Evolutionary conservation across 2,797 vertebrate species (phyloP).

Genomic region (Alcedo atthis): DNA sequence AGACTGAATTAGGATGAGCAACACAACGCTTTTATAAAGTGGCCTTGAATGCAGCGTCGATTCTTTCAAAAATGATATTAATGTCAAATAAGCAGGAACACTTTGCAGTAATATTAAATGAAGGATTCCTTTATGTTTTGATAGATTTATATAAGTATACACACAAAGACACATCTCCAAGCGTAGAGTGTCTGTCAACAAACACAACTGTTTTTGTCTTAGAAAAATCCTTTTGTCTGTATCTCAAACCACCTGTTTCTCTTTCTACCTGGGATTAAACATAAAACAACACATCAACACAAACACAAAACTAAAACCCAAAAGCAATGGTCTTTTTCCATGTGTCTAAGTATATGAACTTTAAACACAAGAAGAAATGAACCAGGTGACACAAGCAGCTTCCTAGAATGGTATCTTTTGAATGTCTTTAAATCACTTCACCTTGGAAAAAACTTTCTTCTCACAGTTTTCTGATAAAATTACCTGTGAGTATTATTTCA

Average conservation of each 20-base stretch:
- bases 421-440: not conserved
- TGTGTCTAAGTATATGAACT: not conserved
- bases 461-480: not conserved
- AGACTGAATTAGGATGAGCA: slow-evolving; percentile 85
- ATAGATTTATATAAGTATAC: slow-evolving; percentile 61
- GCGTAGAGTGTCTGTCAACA: slow-evolving; percentile 5
- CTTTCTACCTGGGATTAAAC: not conserved
- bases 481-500: not conserved
- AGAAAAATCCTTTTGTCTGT: not conserved
- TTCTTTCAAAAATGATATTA: slow-evolving; percentile 84
- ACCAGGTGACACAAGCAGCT: not conserved
- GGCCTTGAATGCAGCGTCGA: slow-evolving; percentile 78
- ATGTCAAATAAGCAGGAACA: slow-evolving; percentile 83
- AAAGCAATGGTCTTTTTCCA: not conserved
- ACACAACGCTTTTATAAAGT: slow-evolving; percentile 83
- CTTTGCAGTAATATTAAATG: slow-evolving; percentile 73
- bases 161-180: not conserved
- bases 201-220: not conserved
- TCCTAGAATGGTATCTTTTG: not conserved
- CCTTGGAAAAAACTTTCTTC: not conserved
- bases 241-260: slow-evolving; percentile 38
- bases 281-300: not conserved
- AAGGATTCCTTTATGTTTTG: slow-evolving; percentile 74
- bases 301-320: not conserved
- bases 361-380: not conserved